These are phyloP conservation scores for Crotophaga sulcirostris DNA, from an alignment of 2,113 vertebrate genomes.

Conservation along the genomic window DNA sequence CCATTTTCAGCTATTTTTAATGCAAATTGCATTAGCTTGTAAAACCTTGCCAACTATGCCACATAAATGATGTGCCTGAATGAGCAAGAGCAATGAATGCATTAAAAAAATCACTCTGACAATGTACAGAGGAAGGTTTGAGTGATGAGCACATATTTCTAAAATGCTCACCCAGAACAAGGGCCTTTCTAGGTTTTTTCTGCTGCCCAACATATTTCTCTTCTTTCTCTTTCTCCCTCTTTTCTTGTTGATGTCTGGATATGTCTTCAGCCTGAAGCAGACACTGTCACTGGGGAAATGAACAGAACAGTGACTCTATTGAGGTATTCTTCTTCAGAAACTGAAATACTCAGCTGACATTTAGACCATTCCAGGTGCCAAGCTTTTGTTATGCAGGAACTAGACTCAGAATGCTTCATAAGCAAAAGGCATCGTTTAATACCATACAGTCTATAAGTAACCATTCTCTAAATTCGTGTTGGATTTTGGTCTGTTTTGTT, in stretches of 20 bases:
- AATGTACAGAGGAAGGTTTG: constrained; percentile 73
- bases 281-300: neutral
- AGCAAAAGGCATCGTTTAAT: neutral
- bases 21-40: constrained; percentile 87
- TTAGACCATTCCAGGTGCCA: neutral
- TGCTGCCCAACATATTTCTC: constrained; percentile 15
- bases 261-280: constrained; percentile 3
- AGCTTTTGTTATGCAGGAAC: neutral
- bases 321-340: neutral
- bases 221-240: neutral
- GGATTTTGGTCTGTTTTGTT: neutral
- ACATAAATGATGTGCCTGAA: constrained; percentile 85
- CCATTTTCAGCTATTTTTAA: constrained; percentile 88
- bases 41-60: constrained; percentile 86
- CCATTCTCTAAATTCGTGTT: neutral
- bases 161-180: constrained; percentile 64
- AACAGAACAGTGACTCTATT: neutral
- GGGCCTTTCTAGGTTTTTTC: neutral
- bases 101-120: constrained; percentile 76
- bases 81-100: constrained; percentile 77
- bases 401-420: neutral
- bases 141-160: constrained; percentile 71
- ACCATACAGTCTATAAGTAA: neutral
- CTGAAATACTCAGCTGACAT: neutral
- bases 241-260: neutral